These are phyloP conservation scores for Dasysyrphus tricinctus DNA, from an alignment of 2,888 invertebrate genomes.

Conservation along the genomic window DNA sequence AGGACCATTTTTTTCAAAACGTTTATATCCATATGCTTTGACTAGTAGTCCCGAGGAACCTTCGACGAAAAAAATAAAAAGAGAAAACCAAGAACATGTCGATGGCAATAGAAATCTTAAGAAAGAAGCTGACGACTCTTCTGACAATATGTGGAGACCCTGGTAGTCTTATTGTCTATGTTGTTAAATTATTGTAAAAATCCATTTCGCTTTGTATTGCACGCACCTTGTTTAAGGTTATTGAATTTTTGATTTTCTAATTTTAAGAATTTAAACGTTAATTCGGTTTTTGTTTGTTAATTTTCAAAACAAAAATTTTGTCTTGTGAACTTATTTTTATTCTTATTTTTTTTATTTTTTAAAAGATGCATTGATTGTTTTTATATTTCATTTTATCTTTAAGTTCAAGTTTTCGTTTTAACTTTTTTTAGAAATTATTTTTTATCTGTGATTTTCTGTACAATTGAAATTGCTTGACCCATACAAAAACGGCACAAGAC, in stretches of 20 bases:
- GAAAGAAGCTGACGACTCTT: constrained; percentile 79
- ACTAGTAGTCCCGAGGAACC: constrained; percentile 79
- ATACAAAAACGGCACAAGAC: constrained; percentile 7
- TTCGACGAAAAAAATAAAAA: constrained; percentile 78
- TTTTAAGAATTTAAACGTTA: not conserved
- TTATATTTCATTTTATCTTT: constrained; percentile 8
- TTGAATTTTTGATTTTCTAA: not conserved
- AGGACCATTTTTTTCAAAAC: constrained; percentile 69
- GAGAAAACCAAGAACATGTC: constrained; percentile 53
- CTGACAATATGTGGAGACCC: constrained; percentile 85
- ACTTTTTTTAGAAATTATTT: constrained; percentile 48
- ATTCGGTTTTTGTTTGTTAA: not conserved
- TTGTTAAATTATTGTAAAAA: not conserved
- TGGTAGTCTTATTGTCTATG: constrained; percentile 81
- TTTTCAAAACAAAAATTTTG: constrained; percentile 11
- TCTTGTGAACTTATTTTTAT: not conserved
- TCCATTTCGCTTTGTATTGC: not conserved
- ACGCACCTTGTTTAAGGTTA: not conserved
- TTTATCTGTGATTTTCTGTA: constrained; percentile 73
- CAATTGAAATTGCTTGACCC: constrained; percentile 31
- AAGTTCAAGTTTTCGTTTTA: constrained; percentile 65
- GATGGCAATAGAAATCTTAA: constrained; percentile 65
- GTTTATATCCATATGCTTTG: constrained; percentile 78
- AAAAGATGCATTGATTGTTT: constrained; percentile 5
- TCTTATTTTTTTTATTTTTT: constrained; percentile 16